These are phyloP conservation scores for Orchesellides sinensis DNA, from an alignment of 2,888 invertebrate species.

Conservation along the genomic window DNA sequence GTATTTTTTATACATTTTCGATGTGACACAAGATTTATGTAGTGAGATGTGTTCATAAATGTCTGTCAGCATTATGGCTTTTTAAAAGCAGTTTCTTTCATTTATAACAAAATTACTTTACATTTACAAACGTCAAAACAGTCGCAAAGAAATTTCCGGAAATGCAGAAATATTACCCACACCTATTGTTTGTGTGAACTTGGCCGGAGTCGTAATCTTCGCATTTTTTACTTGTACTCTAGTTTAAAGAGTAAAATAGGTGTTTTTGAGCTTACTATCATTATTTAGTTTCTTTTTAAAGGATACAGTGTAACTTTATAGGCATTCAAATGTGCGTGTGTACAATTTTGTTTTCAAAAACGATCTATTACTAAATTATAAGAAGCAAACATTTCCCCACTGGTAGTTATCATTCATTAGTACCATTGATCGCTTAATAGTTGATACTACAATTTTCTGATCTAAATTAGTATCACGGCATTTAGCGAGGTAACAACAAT, in stretches of 20 bases:
- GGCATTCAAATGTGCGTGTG: not conserved
- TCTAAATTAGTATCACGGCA: slow-evolving; percentile 21
- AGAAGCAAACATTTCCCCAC: no score
- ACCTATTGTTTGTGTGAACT: slow-evolving; percentile 35
- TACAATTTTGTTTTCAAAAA: no score
- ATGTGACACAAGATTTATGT: no score
- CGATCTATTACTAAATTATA: no score
- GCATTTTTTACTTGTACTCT: not conserved
- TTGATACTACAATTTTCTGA: slow-evolving; percentile 23
- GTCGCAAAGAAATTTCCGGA: slow-evolving; percentile 37
- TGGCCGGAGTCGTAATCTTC: slow-evolving; percentile 24
- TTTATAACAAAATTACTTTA: no score
- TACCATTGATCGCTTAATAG: slow-evolving; percentile 14
- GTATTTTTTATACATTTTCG: no score
- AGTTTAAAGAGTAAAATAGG: not conserved
- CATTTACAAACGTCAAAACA: no score
- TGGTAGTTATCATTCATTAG: not conserved
- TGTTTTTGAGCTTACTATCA: not conserved
- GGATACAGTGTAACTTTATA: not conserved
- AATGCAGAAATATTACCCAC: slow-evolving; percentile 7
- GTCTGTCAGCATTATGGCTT: no score
- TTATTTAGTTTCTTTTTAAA: not conserved
- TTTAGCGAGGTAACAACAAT: not conserved
- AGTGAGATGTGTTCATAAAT: no score
- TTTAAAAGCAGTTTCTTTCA: no score